These are phyloP conservation scores for Neocrepidodera transversa DNA, from an alignment of 2,888 invertebrate species.

Conservation along the genomic window DNA sequence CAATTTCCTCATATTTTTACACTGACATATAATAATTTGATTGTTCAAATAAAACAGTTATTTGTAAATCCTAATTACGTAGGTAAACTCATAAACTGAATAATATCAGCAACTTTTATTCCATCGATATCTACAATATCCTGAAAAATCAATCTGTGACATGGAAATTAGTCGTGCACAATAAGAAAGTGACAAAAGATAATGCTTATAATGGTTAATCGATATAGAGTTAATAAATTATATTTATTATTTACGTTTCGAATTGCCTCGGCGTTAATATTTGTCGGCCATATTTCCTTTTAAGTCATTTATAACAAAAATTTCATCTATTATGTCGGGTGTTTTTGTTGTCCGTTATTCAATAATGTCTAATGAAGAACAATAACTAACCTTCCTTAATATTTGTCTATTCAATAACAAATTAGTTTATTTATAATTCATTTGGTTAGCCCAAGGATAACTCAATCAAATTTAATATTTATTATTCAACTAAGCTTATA, in stretches of 20 bases:
- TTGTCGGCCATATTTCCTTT: constrained; percentile 35
- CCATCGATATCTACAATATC: constrained; percentile 1
- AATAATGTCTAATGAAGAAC: constrained; percentile 21
- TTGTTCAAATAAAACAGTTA: not conserved
- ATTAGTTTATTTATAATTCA: too few relatives aligned
- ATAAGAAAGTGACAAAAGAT: constrained; percentile 50
- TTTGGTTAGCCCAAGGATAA: too few relatives aligned
- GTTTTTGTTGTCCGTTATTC: constrained; percentile 35
- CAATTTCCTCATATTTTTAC: too few relatives aligned
- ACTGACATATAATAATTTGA: too few relatives aligned
- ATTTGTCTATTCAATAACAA: too few relatives aligned
- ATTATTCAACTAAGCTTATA: too few relatives aligned
- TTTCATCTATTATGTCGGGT: constrained; percentile 30
- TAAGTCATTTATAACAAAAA: constrained; percentile 32
- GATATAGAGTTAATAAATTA: constrained; percentile 48
- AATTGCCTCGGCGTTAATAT: constrained; percentile 34
- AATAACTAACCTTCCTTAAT: not conserved
- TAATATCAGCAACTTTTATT: not conserved
- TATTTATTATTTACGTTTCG: constrained; percentile 38
- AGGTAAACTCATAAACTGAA: not conserved
- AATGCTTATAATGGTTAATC: constrained; percentile 51
- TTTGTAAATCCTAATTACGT: not conserved
- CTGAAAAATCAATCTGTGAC: constrained; percentile 38
- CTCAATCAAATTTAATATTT: too few relatives aligned
- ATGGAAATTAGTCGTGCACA: constrained; percentile 42